phyloP scores from a whole-genome alignment of 2,797 vertebrate genomes.

The Tenualosa ilisha region DNA sequence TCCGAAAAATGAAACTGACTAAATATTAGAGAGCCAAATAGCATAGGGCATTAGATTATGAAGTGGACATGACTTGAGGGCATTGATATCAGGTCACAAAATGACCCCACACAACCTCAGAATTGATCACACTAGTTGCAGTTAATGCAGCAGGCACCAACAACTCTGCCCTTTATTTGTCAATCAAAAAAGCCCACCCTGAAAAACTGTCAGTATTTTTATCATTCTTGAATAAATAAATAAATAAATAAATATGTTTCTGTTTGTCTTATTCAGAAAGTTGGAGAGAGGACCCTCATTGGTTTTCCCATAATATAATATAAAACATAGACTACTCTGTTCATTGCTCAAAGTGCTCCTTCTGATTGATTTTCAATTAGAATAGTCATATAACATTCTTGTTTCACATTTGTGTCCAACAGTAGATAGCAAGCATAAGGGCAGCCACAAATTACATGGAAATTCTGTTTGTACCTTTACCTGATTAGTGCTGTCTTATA shows the following conservation, averaged over 20 bases:
- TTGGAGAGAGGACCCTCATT: background rate
- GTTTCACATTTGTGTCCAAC: background rate
- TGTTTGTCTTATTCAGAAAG: background rate
- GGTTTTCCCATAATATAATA: background rate
- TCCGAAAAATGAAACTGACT: constrained; percentile 35
- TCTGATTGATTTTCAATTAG: constrained; percentile 1
- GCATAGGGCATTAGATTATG: background rate
- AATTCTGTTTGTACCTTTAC: background rate
- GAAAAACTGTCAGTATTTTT: background rate
- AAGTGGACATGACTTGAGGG: background rate
- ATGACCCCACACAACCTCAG: background rate
- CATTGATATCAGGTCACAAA: constrained; percentile 8
- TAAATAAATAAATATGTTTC: background rate
- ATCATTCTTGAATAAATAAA: background rate
- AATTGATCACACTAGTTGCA: background rate
- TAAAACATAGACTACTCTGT: background rate
- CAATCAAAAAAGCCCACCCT: background rate
- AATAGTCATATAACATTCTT: background rate
- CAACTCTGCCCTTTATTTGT: background rate
- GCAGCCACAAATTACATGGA: background rate
- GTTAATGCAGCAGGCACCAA: background rate
- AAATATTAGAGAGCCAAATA: constrained; percentile 24
- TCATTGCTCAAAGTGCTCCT: constrained; percentile 20
- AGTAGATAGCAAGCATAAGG: constrained; percentile 9
- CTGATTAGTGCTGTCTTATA: background rate